Evolutionary conservation across 2,888 invertebrate genomes (phyloP), one percentile per base, ranked within the genome.

Genomic region (Cynaeus angustus): DNA sequence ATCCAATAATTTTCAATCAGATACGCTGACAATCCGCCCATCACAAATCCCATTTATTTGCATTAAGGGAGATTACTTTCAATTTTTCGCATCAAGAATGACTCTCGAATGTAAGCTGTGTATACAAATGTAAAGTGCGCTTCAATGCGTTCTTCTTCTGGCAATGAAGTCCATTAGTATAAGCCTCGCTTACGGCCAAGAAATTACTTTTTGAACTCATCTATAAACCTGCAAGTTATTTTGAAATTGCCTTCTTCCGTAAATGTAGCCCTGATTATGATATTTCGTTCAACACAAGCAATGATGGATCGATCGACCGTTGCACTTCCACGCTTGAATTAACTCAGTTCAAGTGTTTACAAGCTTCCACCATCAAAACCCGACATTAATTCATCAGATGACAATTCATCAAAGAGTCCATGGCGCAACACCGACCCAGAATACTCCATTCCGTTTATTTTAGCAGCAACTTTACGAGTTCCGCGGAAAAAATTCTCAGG

Each of bases 31-130:
- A 59, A 21, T 41, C 41, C 21, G 4, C 50, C 37, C 26, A 33
- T 59, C 59, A 45, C 61, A 61, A 41, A 33, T 62, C 38, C 50
- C 48, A 62, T 62, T 62, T 50, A 50, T 62, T 59, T 48, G 21
- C 62, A 13, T 43, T 43, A 26, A 21, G 16, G 21, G 30, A 28
- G 45, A 59, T 59, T 45, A 45, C 45, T 59, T 59, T 30, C 28
- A 43, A 28, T 59, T 59, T 59, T 59, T 59, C 53, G 10, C 37
- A 14, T 30, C 37, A 13, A 7, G 3, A 33, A 50, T 16, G 46
- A 46, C 16, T 50, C 30, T 26, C 16, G 4, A 16, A 28, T 50
- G 50, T 28, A 28, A n/a, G 26, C 28, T 50, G n/a, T 46, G 13
- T 33, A n/a, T n/a, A 33, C 33, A 21, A 21, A 21, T 10, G 43